These are phyloP conservation scores for Platysteira castanea DNA, from an alignment of 2,113 vertebrate genomes.

Conservation along the genomic window DNA sequence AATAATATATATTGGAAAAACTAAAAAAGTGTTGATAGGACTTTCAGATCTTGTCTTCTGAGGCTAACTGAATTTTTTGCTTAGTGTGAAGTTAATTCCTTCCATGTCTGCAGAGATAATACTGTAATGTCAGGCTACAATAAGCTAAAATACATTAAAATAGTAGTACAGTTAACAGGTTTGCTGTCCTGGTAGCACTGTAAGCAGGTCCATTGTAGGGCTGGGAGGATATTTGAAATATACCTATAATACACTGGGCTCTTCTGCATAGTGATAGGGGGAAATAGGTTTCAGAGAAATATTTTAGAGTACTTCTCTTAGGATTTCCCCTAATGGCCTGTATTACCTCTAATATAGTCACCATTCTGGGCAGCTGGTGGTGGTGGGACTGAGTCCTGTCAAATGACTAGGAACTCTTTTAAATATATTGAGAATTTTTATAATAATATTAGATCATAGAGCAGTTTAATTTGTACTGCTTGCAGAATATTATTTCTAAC, in stretches of 20 bases:
- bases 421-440: neutral
- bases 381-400: neutral
- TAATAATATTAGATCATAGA: neutral
- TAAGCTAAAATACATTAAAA: neutral
- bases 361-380: neutral
- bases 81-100: neutral
- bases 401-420: neutral
- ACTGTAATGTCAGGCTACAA: neutral
- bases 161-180: neutral
- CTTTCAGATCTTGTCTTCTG: neutral
- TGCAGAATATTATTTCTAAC: neutral
- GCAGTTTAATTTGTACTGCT: neutral
- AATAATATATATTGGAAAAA: fast-evolving
- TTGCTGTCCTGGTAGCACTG: neutral
- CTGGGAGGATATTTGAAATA: neutral
- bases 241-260: neutral
- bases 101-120: neutral
- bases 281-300: neutral
- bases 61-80: neutral
- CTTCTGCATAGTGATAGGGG: neutral
- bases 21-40: neutral
- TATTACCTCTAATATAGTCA: neutral
- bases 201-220: neutral
- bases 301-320: neutral
- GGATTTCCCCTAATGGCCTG: neutral